Evolutionary conservation across 92 coral and sea anemone genomes (phyloP).

Genomic region (Epizoanthus rinbou): DNA sequence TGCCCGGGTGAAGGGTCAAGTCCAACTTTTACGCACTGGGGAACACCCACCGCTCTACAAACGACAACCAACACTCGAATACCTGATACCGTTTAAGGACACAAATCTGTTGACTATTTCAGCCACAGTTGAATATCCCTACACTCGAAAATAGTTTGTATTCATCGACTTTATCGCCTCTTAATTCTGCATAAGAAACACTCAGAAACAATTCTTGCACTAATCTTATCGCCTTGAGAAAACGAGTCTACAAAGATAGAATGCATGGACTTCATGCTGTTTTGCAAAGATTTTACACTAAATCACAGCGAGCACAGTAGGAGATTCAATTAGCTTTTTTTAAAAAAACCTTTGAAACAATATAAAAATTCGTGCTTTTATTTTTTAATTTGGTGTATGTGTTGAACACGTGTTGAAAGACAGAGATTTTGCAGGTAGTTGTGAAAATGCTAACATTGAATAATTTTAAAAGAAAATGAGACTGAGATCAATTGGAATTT

Average conservation of each 20-base stretch:
- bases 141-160: background rate
- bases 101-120: background rate
- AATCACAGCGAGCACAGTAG: conserved; percentile 14
- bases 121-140: background rate
- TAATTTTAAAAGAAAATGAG: too few relatives aligned
- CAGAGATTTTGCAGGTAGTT: too few relatives aligned
- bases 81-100: too few relatives aligned
- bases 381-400: too few relatives aligned
- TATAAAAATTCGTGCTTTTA: background rate
- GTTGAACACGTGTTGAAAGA: too few relatives aligned
- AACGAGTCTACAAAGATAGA: background rate
- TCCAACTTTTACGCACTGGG: conserved; percentile 9
- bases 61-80: too few relatives aligned
- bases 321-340: conserved; percentile 5
- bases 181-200: conserved; percentile 1
- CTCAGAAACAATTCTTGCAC: background rate
- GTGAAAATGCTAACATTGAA: too few relatives aligned
- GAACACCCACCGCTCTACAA: conserved; percentile 6
- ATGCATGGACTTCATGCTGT: conserved; percentile 1
- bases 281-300: background rate
- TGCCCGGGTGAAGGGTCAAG: conserved; percentile 34
- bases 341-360: conserved; percentile 7
- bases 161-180: background rate
- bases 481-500: too few relatives aligned
- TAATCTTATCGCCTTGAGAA: background rate